Base-by-base conservation (phyloP, 2,113 vertebrate species). In the Lasiurus borealis region DNA sequence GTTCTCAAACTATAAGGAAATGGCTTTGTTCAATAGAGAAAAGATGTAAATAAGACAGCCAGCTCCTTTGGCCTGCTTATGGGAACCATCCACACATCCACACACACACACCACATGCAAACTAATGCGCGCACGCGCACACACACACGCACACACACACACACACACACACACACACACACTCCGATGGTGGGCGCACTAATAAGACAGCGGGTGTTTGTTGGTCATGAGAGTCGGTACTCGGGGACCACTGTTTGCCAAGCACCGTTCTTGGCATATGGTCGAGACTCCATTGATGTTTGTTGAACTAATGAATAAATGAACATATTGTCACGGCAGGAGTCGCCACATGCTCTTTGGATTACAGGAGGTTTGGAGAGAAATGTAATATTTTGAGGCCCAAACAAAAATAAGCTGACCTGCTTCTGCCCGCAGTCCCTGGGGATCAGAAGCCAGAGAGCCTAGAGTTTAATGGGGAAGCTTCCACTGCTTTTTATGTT, bases 271-370 rank as follows among this genome's bases (percentile, higher is more conserved):
- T 93, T 90, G 77, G 90, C 97, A 97, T 97, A 97, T 96, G 97
- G 96, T 78, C 54, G 88, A 95, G 95, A 93, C 92, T 96, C 96
- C 75, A 57, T 94, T 95, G 95, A 97, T 97, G 93, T 97, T 97
- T 97, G 97, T 82, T 95, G 96, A 97, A 92, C 91, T 90, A 91
- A 96, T 96, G 95, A 97, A 95, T 96, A 94, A 97, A 92, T 84
- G 95, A 97, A 95, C 96, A 96, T 89, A 95, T 88, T 95, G 92
- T 94, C 94, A 95, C 96, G 92, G 78, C 92, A 88, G 97, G 90
- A 95, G 83, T 93, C 94, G 75, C 95, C 97, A 97, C 96, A 96
- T 96, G 96, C 77, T 96, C 96, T 94, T 81, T 73, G 96, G 96
- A 96, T 97, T 96, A 90, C 2, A 88, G 80, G 68, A 81, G 54